Evolutionary conservation across 2,113 vertebrate species (phyloP), one percentile per base, ranked within the genome.

Genomic region (Hystrix cristata): DNA sequence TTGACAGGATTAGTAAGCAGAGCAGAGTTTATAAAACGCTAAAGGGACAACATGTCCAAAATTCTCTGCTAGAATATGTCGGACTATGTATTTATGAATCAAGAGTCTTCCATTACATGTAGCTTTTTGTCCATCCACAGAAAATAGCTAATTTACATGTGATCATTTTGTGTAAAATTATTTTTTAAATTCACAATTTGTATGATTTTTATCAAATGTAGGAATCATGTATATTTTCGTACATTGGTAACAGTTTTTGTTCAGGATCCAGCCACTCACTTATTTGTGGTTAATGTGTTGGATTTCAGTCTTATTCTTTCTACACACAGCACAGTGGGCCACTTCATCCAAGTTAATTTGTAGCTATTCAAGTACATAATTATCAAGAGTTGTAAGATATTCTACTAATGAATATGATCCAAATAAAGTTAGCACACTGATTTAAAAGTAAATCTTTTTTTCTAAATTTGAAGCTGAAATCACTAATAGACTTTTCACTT

Each of bases 1-100:
- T 90, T 90, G 62, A 53, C 13, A 83, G 71, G 82, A 84, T 88
- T 88, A 88, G 5, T 91, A 87, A 91, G 57, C 13, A 91, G 87
- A 83, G 27, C 25, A 80, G 78, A 72, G 69, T 91, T 95, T 55
- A 84, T 74, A 62, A 88, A 91, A 91, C 21, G 2, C 78, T 93
- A 80, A 91, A 88, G 18, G 85, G 64, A 95, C 15, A 82, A 67
- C 6, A 55, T 64, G 11, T 1, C 43, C 64, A 62, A 48, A 51
- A 8, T 38, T 13, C 1, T 69, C 57, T 34, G 13, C 2, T 38
- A 57, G 72, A 72, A 21, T 53, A 64, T 55, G 48, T 14, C 34
- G 79, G 64, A 84, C n/a, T 25, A 34, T 31, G 16, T n/a, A 38
- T 12, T 60, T 46, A 91, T 8, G 3, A 9, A 83, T 82, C 14